Conservation (phyloP, 2,888 invertebrate species). For the Folsomia manolachei region DNA sequence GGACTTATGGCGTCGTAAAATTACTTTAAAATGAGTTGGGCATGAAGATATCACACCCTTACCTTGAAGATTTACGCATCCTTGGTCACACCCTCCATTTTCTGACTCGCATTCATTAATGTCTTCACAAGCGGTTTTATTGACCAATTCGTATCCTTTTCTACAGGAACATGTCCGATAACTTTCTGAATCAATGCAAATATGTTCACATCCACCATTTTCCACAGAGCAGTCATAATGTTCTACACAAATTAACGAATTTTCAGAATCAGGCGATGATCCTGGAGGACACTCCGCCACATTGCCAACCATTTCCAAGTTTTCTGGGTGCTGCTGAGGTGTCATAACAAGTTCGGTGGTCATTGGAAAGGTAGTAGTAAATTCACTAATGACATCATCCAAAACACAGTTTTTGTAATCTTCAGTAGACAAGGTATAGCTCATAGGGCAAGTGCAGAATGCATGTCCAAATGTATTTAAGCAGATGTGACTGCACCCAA, state of each 20-base stretch:
- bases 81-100: conserved; percentile 62
- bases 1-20: too few species aligned
- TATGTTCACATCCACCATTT: conserved; percentile 61
- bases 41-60: too few species aligned
- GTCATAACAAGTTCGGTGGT: not conserved
- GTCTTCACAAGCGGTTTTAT: conserved; percentile 57
- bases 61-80: conserved; percentile 60
- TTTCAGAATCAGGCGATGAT: conserved; percentile 52
- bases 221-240: conserved; percentile 54
- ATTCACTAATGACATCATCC: conserved; percentile 26
- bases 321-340: conserved; percentile 38
- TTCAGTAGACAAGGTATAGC: conserved; percentile 54
- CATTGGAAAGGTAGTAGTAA: conserved; percentile 10
- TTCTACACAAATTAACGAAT: conserved; percentile 51
- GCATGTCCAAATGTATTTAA: conserved; percentile 58
- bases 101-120: conserved; percentile 62
- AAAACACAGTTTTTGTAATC: conserved; percentile 53
- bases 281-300: conserved; percentile 54
- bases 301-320: conserved; percentile 33
- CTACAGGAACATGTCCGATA: conserved; percentile 58
- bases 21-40: too few species aligned
- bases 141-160: conserved; percentile 55
- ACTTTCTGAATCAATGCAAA: conserved; percentile 57
- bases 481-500: conserved; percentile 58
- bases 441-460: conserved; percentile 60